Conservation (phyloP, 2,113 vertebrate species). For the Electrona antarctica region DNA sequence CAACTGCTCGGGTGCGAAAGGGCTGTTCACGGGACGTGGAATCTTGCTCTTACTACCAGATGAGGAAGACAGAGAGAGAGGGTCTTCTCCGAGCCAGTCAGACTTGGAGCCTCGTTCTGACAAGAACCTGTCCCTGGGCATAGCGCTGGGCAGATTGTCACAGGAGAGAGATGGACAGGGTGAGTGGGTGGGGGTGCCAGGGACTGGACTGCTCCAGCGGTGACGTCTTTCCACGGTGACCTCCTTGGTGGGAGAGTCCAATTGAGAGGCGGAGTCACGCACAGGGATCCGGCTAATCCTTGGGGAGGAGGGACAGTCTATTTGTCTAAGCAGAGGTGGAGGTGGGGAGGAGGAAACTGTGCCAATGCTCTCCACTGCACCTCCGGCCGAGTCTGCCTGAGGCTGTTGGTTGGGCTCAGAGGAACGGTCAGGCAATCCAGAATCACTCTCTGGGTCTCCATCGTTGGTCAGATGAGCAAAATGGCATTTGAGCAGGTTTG, state of each 20-base stretch:
- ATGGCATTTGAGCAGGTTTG: conserved; percentile 70
- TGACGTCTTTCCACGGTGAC: conserved; percentile 87
- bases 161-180: conserved; percentile 84
- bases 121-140: conserved; percentile 86
- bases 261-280: conserved; percentile 84
- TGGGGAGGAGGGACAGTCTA: conserved; percentile 73
- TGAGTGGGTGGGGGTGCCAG: conserved; percentile 86
- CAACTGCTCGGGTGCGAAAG: conserved; percentile 84
- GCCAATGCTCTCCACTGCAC: conserved; percentile 63
- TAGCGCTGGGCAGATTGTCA: conserved; percentile 84
- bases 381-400: conserved; percentile 58
- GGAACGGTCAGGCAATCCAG: conserved; percentile 75
- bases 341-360: conserved; percentile 65
- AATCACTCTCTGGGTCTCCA: conserved; percentile 77
- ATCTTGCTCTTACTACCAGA: conserved; percentile 93
- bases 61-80: conserved; percentile 84
- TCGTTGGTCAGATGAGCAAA: conserved; percentile 54
- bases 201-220: conserved; percentile 90
- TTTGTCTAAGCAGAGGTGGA: conserved; percentile 52
- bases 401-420: conserved; percentile 72
- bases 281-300: conserved; percentile 93
- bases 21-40: conserved; percentile 88
- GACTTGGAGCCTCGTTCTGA: conserved; percentile 86
- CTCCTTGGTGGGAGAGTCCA: conserved; percentile 83
- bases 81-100: conserved; percentile 86